A percentile compares a stretch with the other conserved stretches of the same genome.
Conservation (phyloP, 1,140 invertebrate species). For the Heliconius himera region DNA sequence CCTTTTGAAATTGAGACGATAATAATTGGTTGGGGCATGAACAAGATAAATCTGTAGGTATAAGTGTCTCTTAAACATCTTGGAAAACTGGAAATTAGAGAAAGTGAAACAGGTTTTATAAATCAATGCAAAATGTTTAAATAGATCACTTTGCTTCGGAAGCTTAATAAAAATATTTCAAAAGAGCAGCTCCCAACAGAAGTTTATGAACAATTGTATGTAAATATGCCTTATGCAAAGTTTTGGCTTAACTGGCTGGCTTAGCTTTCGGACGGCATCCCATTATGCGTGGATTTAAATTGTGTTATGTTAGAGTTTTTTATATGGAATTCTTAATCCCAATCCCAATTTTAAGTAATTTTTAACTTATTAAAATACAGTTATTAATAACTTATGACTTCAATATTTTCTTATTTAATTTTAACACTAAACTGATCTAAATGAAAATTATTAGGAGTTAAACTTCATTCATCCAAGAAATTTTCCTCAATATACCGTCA, state of each 20-base stretch:
- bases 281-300: not conserved
- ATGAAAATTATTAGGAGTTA: no score
- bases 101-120: not conserved
- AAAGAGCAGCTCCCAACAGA: not conserved
- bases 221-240: not conserved
- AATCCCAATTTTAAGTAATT: no score
- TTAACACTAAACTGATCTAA: no score
- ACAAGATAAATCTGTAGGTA: not conserved
- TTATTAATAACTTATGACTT: no score
- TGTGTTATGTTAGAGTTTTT: not conserved
- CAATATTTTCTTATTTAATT: no score
- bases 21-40: not conserved
- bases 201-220: not conserved
- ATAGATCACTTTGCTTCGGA: no score
- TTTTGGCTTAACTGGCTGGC: not conserved
- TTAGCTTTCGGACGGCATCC: not conserved
- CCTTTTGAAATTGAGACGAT: constrained; percentile 12
- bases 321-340: not conserved
- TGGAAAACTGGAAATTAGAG: not conserved
- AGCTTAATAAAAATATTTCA: no score
- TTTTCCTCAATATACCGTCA: no score
- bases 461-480: no score
- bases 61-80: not conserved
- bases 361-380: no score
- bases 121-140: no score